phyloP scores from a whole-genome alignment of 2,797 vertebrate species.

The Pteropus rufus region DNA sequence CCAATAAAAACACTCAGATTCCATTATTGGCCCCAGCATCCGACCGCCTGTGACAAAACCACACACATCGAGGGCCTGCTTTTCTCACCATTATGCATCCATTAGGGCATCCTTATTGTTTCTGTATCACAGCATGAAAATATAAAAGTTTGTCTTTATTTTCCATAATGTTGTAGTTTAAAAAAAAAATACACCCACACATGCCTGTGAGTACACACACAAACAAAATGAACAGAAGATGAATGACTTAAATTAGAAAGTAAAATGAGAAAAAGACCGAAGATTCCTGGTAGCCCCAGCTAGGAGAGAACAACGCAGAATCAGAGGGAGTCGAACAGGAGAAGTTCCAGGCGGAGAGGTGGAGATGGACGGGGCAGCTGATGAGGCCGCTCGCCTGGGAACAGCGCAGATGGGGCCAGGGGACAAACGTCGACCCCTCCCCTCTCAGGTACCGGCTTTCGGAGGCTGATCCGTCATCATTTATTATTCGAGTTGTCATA shows the following conservation, averaged over 20 bases:
- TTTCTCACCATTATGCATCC: background rate
- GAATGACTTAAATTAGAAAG: background rate
- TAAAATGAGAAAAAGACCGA: conserved; percentile 18
- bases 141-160: conserved; percentile 29
- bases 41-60: background rate
- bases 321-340: background rate
- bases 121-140: background rate
- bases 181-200: background rate
- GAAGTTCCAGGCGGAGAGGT: background rate
- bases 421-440: background rate
- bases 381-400: background rate
- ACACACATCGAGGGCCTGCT: background rate
- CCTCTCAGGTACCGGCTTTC: background rate
- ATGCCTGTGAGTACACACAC: background rate
- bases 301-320: background rate
- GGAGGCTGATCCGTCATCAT: background rate
- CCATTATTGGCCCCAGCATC: background rate
- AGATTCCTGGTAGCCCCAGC: background rate
- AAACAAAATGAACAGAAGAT: conserved; percentile 17
- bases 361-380: background rate
- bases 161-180: conserved; percentile 27
- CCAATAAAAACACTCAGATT: background rate
- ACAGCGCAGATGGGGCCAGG: background rate
- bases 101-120: background rate
- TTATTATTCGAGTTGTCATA: background rate